A percentile compares a stretch with the other conserved stretches of the same genome.
Evolutionary conservation across 92 coral and sea anemone genomes (phyloP).

Genomic region (Porites divaricata): DNA sequence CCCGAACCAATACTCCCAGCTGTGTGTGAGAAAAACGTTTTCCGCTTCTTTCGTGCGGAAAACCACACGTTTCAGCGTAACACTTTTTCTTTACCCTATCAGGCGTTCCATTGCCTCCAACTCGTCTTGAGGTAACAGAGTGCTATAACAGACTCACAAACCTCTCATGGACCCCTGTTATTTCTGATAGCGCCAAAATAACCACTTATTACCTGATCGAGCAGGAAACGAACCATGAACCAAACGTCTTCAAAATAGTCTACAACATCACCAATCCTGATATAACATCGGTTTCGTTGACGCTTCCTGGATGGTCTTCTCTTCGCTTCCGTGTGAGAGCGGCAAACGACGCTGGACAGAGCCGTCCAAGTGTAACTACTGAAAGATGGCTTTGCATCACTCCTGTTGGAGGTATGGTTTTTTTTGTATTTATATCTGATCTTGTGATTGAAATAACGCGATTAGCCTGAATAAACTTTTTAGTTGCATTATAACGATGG

Average conservation of each 20-base stretch:
- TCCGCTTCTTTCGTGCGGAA: no score
- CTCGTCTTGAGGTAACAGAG: slow-evolving; percentile 53
- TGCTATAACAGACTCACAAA: slow-evolving; percentile 63
- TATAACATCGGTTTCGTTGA: slow-evolving; percentile 26
- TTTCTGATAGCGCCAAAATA: slow-evolving; percentile 54
- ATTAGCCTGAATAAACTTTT: no score
- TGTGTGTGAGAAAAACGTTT: no score
- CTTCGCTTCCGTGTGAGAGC: slow-evolving; percentile 87
- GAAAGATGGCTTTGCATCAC: slow-evolving; percentile 3
- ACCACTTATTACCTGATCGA: slow-evolving; percentile 68
- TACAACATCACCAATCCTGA: slow-evolving; percentile 53
- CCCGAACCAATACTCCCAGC: no score
- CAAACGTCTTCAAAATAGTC: slow-evolving; percentile 46
- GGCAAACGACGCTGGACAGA: slow-evolving; percentile 69
- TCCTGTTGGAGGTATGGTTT: slow-evolving; percentile 19
- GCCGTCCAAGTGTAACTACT: slow-evolving; percentile 81
- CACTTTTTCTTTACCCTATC: neutral
- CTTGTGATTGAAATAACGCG: no score
- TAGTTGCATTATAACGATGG: no score
- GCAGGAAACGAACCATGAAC: slow-evolving; percentile 67
- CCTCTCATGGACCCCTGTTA: slow-evolving; percentile 74
- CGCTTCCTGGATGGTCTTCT: slow-evolving; percentile 70
- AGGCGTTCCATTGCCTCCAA: slow-evolving; percentile 85
- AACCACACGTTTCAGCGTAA: neutral
- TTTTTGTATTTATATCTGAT: no score